Conservation (phyloP, 2,797 vertebrate genomes). For the Fistularia tabacaria region DNA sequence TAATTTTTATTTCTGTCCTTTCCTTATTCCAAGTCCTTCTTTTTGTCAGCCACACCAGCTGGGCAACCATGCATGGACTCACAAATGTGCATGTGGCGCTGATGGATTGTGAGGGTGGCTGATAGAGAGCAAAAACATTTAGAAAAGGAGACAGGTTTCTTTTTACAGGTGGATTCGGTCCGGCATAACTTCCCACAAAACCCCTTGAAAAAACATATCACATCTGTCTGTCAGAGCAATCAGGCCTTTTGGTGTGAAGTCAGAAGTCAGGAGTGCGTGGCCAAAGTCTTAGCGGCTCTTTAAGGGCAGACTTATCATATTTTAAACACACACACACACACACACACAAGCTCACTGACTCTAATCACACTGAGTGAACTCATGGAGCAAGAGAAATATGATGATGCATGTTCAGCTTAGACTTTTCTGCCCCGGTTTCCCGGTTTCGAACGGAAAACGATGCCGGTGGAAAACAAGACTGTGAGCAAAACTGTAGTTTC, state of each 20-base stretch:
- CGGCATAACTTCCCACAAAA: constrained; percentile 27
- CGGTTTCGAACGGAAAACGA: constrained; percentile 49
- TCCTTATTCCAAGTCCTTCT: no score
- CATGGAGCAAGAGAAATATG: constrained; percentile 39
- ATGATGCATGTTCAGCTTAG: constrained; percentile 49
- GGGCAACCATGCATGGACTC: no score
- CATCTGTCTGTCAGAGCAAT: constrained; percentile 63
- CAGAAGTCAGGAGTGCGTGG: constrained; percentile 22
- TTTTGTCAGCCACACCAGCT: no score
- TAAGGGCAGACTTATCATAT: constrained; percentile 55
- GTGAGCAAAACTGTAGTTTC: constrained; percentile 59
- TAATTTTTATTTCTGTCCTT: no score
- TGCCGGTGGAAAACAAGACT: constrained; percentile 39
- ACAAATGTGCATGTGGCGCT: constrained; percentile 4
- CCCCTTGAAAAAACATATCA: constrained; percentile 54
- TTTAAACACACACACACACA: constrained; percentile 15
- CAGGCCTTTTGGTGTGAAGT: constrained; percentile 44
- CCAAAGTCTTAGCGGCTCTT: constrained; percentile 31
- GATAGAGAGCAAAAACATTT: constrained; percentile 31
- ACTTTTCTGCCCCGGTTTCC: constrained; percentile 47
- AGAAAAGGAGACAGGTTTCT: constrained; percentile 35
- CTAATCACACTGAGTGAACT: constrained; percentile 53
- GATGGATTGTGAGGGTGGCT: constrained; percentile 26
- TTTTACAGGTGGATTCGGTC: constrained; percentile 58
- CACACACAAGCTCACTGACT: constrained; percentile 27